Percentiles rank a stretch among this genome's conserved stretches.
Evolutionary conservation across 2,113 vertebrate genomes (phyloP).

Genomic region (Strix uralensis): DNA sequence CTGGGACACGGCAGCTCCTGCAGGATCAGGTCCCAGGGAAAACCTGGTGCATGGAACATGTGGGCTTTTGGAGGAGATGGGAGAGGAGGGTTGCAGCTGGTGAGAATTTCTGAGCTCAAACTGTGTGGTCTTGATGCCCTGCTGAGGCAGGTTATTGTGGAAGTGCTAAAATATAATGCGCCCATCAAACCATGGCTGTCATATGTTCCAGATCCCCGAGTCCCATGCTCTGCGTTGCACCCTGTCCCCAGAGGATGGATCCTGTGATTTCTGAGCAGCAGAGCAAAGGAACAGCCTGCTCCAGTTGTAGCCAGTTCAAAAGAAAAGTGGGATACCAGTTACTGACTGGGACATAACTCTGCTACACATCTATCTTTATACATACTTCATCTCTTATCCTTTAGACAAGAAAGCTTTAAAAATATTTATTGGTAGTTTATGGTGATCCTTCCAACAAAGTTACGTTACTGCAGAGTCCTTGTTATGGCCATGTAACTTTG

Average conservation of each 20-base stretch:
- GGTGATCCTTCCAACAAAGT: neutral
- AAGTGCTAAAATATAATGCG: neutral
- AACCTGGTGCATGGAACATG: neutral
- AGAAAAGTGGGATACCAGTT: neutral
- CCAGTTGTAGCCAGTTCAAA: neutral
- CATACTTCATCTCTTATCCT: neutral
- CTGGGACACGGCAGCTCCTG: neutral
- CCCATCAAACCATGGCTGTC: neutral
- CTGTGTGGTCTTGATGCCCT: neutral
- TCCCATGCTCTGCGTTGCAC: rapidly evolving
- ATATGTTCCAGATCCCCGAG: rapidly evolving
- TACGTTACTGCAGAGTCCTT: neutral
- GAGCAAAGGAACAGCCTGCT: neutral
- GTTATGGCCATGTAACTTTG: neutral
- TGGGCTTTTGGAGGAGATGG: neutral
- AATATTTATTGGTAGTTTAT: neutral
- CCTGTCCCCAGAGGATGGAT: neutral
- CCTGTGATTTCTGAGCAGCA: neutral
- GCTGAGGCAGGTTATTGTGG: neutral
- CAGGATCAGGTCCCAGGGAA: neutral
- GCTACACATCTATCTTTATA: rapidly evolving
- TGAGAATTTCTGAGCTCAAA: neutral
- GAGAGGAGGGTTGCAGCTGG: neutral
- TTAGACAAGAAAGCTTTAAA: neutral
- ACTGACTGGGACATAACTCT: neutral